Percentiles rank a stretch among this genome's conserved stretches.
phyloP scores from a whole-genome alignment of 1,140 invertebrate genomes.

The Penaeus indicus region DNA sequence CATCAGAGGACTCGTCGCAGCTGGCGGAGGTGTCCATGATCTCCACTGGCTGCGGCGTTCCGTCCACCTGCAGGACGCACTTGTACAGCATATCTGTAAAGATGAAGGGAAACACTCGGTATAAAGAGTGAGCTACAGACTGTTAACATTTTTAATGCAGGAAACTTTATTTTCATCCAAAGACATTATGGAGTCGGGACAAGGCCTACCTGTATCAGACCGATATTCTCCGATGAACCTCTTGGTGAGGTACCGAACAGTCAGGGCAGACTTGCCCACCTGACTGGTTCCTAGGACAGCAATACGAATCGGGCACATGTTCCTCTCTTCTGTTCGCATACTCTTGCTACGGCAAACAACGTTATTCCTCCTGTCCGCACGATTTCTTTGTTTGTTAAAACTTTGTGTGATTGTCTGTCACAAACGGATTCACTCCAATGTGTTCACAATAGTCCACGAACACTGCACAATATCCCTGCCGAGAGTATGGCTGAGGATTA shows the following conservation, averaged over 20 bases:
- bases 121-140: neutral
- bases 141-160: neutral
- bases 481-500: no score
- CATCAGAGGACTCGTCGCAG: conserved; percentile 52
- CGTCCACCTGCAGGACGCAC: conserved; percentile 57
- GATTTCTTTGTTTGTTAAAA: neutral
- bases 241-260: conserved; percentile 82
- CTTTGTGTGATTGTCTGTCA: no score
- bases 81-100: conserved; percentile 64
- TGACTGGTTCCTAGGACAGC: conserved; percentile 52
- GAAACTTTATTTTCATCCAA: neutral
- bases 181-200: no score
- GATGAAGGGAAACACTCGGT: neutral
- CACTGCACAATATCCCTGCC: no score
- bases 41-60: conserved; percentile 58
- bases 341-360: neutral
- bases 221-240: conserved; percentile 86
- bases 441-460: no score
- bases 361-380: neutral
- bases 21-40: conserved; percentile 62
- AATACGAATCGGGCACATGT: conserved; percentile 34
- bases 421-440: no score
- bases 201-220: conserved; percentile 80
- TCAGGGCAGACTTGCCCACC: conserved; percentile 75
- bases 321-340: conserved; percentile 35